Evolutionary conservation across 2,888 invertebrate genomes (phyloP).

Genomic region (Mesochorus sp.): DNA sequence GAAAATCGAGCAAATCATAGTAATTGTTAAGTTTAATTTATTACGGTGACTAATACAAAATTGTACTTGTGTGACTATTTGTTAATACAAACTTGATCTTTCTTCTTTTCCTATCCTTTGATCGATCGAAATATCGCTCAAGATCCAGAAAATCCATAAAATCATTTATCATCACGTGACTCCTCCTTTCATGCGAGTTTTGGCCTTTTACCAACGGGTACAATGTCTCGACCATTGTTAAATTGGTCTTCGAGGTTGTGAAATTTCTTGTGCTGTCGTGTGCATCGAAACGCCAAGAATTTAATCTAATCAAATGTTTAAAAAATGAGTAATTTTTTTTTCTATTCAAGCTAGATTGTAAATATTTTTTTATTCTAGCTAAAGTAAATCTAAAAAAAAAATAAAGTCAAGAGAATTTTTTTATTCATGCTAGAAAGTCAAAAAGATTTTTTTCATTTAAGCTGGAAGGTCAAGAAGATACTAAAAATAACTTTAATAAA

Average conservation of each 20-base stretch:
- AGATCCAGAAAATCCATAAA: not conserved
- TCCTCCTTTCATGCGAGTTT: not conserved
- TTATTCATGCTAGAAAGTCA: too few species aligned
- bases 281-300: not conserved
- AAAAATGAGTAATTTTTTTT: too few species aligned
- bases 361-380: not conserved
- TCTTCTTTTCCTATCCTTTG: not conserved
- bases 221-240: conserved; percentile 13
- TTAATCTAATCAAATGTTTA: too few species aligned
- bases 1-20: conserved; percentile 15
- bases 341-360: too few species aligned
- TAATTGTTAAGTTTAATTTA: conserved; percentile 13
- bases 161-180: not conserved
- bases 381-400: too few species aligned
- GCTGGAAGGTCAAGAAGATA: too few species aligned
- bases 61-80: conserved; percentile 23
- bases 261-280: not conserved
- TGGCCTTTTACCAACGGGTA: conserved; percentile 4
- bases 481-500: too few species aligned
- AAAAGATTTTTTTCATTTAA: too few species aligned
- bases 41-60: conserved; percentile 10
- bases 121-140: not conserved
- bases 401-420: too few species aligned
- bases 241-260: not conserved
- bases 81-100: conserved; percentile 6